Percentiles rank a stretch among this genome's conserved stretches.
phyloP scores from a whole-genome alignment of 1,140 invertebrate species.

The Thaumatotibia leucotreta region DNA sequence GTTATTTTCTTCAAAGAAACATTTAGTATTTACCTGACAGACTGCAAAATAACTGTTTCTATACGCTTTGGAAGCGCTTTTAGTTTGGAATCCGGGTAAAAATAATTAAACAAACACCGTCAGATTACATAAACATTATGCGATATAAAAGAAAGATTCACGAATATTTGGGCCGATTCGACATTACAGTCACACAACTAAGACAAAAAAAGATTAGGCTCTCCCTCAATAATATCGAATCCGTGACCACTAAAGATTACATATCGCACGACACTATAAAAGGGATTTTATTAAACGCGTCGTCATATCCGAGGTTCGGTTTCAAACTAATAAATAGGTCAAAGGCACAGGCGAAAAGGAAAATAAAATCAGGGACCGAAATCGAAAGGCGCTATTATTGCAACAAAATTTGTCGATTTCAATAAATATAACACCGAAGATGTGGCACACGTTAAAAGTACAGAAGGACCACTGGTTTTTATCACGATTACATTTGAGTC shows the following conservation, averaged over 20 bases:
- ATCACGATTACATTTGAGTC: not conserved
- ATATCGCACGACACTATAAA: not conserved
- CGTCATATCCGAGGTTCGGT: not conserved
- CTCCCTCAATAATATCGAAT: not conserved
- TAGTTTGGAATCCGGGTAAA: too few species aligned
- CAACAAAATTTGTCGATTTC: not conserved
- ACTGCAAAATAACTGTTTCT: too few species aligned
- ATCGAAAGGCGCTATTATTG: not conserved
- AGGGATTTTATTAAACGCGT: not conserved
- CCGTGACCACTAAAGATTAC: not conserved
- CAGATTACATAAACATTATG: too few species aligned
- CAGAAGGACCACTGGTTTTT: not conserved
- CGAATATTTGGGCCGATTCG: too few species aligned
- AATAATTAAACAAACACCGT: not conserved
- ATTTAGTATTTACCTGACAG: too few species aligned
- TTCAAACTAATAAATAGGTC: constrained; percentile 8
- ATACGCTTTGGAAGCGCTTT: too few species aligned
- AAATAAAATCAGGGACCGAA: not conserved
- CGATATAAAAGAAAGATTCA: too few species aligned
- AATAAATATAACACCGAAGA: not conserved
- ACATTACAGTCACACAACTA: not conserved
- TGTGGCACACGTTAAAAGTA: not conserved
- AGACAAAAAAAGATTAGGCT: not conserved
- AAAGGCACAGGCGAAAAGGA: not conserved
- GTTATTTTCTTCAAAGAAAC: too few species aligned